These are phyloP conservation scores for Neosalanx taihuensis DNA, from an alignment of 2,797 vertebrate species.

Conservation along the genomic window DNA sequence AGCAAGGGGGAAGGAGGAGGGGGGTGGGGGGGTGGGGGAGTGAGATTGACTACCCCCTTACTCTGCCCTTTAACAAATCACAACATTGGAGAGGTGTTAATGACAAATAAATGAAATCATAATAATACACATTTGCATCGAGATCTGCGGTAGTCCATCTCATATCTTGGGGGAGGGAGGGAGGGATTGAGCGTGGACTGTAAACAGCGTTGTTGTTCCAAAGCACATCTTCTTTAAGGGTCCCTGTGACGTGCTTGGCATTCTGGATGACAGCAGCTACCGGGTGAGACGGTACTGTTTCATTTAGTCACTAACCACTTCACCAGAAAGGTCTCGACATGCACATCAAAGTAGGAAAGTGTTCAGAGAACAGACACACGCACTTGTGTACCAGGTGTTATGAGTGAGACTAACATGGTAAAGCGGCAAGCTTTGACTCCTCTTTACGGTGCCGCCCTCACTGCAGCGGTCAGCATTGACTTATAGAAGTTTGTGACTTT, in stretches of 20 bases:
- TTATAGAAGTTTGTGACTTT: too few relatives aligned
- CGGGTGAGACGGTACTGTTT: too few relatives aligned
- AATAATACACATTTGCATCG: slow-evolving; percentile 63
- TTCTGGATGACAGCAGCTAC: too few relatives aligned
- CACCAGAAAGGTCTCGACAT: too few relatives aligned
- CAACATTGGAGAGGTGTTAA: slow-evolving; percentile 34
- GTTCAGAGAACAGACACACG: not conserved
- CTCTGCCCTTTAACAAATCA: slow-evolving; percentile 62
- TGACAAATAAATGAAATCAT: slow-evolving; percentile 39
- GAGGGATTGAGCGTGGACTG: not conserved
- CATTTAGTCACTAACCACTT: too few relatives aligned
- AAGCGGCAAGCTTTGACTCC: too few relatives aligned
- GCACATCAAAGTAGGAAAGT: too few relatives aligned
- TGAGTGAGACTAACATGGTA: not conserved
- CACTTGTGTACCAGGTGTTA: not conserved
- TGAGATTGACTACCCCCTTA: slow-evolving; percentile 37
- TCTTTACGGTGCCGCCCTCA: too few relatives aligned
- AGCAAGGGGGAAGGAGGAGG: slow-evolving; percentile 33
- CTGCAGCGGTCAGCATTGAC: too few relatives aligned
- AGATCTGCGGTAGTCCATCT: slow-evolving; percentile 65
- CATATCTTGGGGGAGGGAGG: slow-evolving; percentile 46
- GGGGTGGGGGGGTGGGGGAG: slow-evolving; percentile 10
- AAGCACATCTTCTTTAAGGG: too few relatives aligned
- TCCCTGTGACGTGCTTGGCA: too few relatives aligned
- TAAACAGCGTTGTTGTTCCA: too few relatives aligned